Evolutionary conservation across 2,797 vertebrate genomes (phyloP).

Genomic region (Gymnoscopelus microlampas): DNA sequence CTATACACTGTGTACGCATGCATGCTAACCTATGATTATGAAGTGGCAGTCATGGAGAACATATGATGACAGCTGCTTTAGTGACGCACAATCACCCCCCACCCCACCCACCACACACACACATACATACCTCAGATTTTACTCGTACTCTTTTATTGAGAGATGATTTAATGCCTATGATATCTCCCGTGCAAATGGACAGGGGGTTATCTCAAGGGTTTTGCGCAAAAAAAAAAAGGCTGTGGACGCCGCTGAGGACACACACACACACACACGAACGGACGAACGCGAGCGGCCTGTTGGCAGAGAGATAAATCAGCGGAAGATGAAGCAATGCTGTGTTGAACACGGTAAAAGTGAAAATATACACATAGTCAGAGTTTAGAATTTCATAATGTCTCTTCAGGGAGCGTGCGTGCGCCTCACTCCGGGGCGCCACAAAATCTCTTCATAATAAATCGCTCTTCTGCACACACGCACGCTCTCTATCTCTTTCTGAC

Average conservation of each 20-base stretch:
- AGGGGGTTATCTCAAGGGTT: constrained; percentile 46
- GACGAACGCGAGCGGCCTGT: constrained; percentile 27
- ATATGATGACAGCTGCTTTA: constrained; percentile 54
- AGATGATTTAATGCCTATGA: constrained; percentile 65
- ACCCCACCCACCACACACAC: too few relatives aligned
- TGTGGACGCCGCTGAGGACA: constrained; percentile 40
- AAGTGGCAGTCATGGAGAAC: constrained; percentile 51
- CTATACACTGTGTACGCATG: background rate
- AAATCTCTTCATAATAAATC: constrained; percentile 1
- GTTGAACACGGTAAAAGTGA: constrained; percentile 34
- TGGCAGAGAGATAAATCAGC: constrained; percentile 52
- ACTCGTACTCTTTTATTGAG: constrained; percentile 46
- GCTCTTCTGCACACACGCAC: background rate
- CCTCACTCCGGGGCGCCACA: background rate
- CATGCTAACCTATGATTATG: constrained; percentile 32
- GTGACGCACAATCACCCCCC: constrained; percentile 29
- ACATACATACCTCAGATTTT: constrained; percentile 46
- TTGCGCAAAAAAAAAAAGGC: constrained; percentile 27
- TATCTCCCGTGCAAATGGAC: constrained; percentile 51
- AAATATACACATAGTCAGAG: constrained; percentile 6
- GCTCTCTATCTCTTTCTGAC: constrained; percentile 11
- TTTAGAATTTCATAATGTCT: constrained; percentile 5
- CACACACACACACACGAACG: too few relatives aligned
- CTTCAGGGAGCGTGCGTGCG: constrained; percentile 7
- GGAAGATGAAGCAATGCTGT: constrained; percentile 46